Conservation (phyloP, 2,888 invertebrate species). For the Apotomis betuletana region DNA sequence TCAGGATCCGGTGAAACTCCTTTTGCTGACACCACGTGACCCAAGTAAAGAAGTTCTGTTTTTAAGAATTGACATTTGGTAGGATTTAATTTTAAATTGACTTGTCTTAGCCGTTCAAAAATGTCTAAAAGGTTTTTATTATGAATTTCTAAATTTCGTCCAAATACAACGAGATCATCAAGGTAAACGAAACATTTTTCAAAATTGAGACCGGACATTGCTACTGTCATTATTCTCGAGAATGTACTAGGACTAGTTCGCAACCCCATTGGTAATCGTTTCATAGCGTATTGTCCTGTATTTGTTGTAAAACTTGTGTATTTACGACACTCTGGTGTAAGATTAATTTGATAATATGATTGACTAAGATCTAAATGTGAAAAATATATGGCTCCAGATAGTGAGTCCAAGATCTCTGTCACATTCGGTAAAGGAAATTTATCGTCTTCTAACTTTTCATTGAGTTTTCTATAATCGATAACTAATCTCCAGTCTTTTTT, state of each 20-base stretch:
- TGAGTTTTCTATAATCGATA: not conserved
- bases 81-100: not conserved
- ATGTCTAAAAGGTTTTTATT: slow-evolving; percentile 1
- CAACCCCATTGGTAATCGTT: slow-evolving; percentile 2
- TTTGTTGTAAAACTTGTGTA: slow-evolving; percentile 1
- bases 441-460: not conserved
- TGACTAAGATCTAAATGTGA: slow-evolving; percentile 6
- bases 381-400: slow-evolving; percentile 7
- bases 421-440: not conserved
- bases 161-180: not conserved
- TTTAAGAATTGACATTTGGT: not conserved
- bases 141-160: not conserved
- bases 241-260: slow-evolving; percentile 5
- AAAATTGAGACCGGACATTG: slow-evolving; percentile 2
- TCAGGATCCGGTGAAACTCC: slow-evolving; percentile 13
- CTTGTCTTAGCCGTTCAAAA: not conserved
- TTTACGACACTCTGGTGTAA: slow-evolving; percentile 2
- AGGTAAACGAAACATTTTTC: not conserved
- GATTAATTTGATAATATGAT: slow-evolving; percentile 9
- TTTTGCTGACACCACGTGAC: slow-evolving; percentile 12
- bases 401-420: slow-evolving; percentile 1
- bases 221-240: slow-evolving; percentile 7
- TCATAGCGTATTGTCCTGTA: slow-evolving; percentile 4
- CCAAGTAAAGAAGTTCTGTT: slow-evolving; percentile 17
- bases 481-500: slow-evolving; percentile 10